Evolutionary conservation across 2,888 invertebrate species (phyloP).

Genomic region (Theretra japonica): DNA sequence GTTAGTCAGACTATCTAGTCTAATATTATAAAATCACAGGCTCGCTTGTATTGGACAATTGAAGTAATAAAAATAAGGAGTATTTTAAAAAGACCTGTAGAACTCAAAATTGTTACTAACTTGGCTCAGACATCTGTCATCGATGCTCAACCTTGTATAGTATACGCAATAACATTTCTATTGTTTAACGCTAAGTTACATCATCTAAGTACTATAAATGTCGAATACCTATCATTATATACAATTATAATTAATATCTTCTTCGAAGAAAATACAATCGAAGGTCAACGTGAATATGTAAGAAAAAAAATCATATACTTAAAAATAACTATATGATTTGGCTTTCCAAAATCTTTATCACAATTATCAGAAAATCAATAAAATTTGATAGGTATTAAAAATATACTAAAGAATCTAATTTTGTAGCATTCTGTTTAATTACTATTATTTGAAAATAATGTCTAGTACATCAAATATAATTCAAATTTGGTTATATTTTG

Average conservation of each 20-base stretch:
- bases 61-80: neutral
- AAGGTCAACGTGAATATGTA: neutral
- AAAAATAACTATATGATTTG: too few species aligned
- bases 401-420: too few species aligned
- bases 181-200: slow-evolving; percentile 3
- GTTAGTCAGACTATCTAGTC: too few species aligned
- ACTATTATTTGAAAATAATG: too few species aligned
- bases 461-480: too few species aligned
- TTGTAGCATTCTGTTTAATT: too few species aligned
- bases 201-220: neutral
- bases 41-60: neutral
- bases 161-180: too few species aligned
- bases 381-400: too few species aligned
- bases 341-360: too few species aligned
- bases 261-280: slow-evolving; percentile 1
- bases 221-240: neutral
- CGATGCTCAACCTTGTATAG: neutral
- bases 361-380: too few species aligned
- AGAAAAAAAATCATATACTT: neutral
- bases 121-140: neutral
- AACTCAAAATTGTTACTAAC: neutral
- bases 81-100: neutral
- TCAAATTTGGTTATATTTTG: too few species aligned
- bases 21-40: too few species aligned
- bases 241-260: slow-evolving; percentile 8